These are phyloP conservation scores for Gambusia yucatana DNA, from an alignment of 2,797 vertebrate genomes.

Conservation along the genomic window DNA sequence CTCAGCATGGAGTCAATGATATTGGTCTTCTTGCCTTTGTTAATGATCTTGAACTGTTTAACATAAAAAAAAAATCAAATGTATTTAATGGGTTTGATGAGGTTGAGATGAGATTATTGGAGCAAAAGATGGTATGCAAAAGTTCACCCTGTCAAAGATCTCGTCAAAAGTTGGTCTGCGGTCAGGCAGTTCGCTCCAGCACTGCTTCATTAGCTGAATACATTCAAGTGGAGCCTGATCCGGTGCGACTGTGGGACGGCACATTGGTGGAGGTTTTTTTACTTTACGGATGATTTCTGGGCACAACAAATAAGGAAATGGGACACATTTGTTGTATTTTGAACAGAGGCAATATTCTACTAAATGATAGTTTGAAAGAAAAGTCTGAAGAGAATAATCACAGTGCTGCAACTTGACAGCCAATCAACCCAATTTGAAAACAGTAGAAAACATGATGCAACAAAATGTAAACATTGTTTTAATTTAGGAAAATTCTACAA, in stretches of 20 bases:
- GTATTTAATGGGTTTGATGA: neutral
- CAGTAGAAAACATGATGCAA: neutral
- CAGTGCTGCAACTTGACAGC: neutral
- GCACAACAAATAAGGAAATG: neutral
- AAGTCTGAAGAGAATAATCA: neutral
- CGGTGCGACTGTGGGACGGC: slow-evolving; percentile 85
- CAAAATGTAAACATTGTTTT: neutral
- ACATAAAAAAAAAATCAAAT: neutral
- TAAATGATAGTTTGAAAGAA: neutral
- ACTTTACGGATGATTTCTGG: slow-evolving; percentile 89
- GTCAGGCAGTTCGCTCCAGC: slow-evolving; percentile 87
- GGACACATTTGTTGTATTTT: slow-evolving; percentile 3
- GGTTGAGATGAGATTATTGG: neutral
- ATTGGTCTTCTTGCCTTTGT: slow-evolving; percentile 89
- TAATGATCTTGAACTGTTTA: slow-evolving; percentile 84
- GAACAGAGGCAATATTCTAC: neutral
- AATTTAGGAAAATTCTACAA: neutral
- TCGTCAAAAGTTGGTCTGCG: slow-evolving; percentile 84
- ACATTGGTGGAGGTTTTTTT: slow-evolving; percentile 89
- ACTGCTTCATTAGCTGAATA: slow-evolving; percentile 89
- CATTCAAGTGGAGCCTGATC: slow-evolving; percentile 89
- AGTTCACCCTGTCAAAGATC: slow-evolving; percentile 86
- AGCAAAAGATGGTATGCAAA: neutral
- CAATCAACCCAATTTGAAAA: neutral
- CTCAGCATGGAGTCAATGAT: slow-evolving; percentile 88